A percentile compares a stretch with the other conserved stretches of the same genome.
Conservation (phyloP, 2,113 vertebrate species). For the Bambusicola thoracicus region DNA sequence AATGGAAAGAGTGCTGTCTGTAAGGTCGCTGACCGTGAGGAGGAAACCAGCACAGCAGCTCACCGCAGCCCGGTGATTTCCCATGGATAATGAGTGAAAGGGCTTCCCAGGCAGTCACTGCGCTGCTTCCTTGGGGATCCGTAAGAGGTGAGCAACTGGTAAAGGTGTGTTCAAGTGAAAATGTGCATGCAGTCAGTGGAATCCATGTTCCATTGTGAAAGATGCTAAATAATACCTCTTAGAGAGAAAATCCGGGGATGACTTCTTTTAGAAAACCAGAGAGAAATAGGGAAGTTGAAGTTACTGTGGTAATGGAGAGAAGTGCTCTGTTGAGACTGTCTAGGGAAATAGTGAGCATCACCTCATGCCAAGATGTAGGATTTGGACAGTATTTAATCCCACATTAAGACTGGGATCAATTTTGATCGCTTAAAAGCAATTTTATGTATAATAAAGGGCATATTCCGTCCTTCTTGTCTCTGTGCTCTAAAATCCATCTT, state of each 20-base stretch:
- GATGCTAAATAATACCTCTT: not conserved
- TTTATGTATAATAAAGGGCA: not conserved
- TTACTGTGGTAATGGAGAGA: not conserved
- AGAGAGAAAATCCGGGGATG: not conserved
- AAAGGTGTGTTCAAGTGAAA: not conserved
- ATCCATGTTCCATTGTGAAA: not conserved
- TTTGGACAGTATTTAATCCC: not conserved
- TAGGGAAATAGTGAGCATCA: not conserved
- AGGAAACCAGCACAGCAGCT: fast-evolving
- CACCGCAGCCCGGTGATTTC: not conserved
- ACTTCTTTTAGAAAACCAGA: not conserved
- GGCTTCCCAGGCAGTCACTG: not conserved
- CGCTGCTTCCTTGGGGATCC: not conserved
- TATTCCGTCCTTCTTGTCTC: not conserved
- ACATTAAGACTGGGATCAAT: not conserved
- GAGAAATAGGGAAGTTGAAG: not conserved
- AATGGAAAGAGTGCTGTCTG: not conserved
- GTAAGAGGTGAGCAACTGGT: not conserved
- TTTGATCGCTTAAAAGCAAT: not conserved
- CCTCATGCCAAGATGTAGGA: not conserved
- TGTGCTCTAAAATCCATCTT: not conserved
- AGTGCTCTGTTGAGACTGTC: not conserved
- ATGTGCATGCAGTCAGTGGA: not conserved
- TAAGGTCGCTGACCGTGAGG: not conserved
- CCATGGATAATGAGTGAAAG: not conserved